A percentile compares a stretch with the other conserved stretches of the same genome.
These are phyloP conservation scores for Pseudorectes ferrugineus DNA, from an alignment of 2,113 vertebrate species.

Conservation along the genomic window DNA sequence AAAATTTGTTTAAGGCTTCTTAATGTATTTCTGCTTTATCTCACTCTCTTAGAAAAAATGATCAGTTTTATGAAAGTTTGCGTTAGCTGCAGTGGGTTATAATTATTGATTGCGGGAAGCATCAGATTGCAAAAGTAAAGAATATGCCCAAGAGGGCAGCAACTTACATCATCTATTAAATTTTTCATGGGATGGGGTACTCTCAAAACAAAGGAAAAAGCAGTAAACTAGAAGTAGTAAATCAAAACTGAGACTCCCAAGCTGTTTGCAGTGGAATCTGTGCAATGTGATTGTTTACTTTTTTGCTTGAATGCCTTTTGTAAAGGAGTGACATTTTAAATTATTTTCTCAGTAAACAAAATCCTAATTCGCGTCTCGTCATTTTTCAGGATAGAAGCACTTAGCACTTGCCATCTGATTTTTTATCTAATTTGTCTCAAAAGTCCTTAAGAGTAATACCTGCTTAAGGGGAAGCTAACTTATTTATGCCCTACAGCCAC, in stretches of 20 bases:
- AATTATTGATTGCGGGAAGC: not conserved
- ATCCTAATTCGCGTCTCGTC: not conserved
- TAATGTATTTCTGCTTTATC: not conserved
- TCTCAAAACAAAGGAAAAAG: not conserved
- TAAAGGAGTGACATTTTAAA: not conserved
- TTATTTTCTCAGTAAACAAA: not conserved
- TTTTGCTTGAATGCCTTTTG: not conserved
- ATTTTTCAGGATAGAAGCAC: not conserved
- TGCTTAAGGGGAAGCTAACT: not conserved
- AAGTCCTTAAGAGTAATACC: not conserved
- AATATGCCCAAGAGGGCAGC: not conserved
- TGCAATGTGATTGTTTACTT: not conserved
- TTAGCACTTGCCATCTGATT: not conserved
- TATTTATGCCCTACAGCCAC: not conserved
- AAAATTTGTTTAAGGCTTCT: not conserved
- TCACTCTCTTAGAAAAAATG: not conserved
- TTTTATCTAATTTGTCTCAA: not conserved
- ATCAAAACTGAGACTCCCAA: not conserved
- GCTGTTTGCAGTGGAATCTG: not conserved
- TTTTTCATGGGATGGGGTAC: not conserved
- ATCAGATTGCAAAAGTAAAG: not conserved
- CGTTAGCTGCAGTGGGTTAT: not conserved
- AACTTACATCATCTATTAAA: not conserved
- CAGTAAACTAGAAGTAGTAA: not conserved
- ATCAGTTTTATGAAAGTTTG: not conserved